Conservation (phyloP, 2,888 invertebrate genomes). For the Eristalis tenax region DNA sequence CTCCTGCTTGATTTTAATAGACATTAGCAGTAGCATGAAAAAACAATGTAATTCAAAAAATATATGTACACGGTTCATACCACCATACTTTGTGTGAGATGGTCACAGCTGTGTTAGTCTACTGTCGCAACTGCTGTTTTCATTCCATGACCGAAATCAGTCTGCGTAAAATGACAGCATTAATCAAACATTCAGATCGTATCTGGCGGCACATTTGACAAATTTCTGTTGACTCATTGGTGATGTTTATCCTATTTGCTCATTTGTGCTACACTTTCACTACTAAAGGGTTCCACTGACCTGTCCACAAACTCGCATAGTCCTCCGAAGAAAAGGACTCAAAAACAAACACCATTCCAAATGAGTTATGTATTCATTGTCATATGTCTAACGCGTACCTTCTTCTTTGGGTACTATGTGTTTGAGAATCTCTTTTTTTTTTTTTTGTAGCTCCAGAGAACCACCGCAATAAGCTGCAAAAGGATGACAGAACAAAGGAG, state of each 20-base stretch:
- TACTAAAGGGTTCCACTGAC: conserved; percentile 45
- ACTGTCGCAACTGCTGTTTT: neutral
- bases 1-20: too few species aligned
- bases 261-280: conserved; percentile 38
- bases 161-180: conserved; percentile 65
- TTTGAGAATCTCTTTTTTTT: neutral
- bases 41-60: neutral
- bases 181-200: conserved; percentile 66
- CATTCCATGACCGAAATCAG: conserved; percentile 51
- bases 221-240: conserved; percentile 67
- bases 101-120: conserved; percentile 33
- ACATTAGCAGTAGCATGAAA: too few species aligned
- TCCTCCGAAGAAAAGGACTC: neutral
- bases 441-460: conserved; percentile 11
- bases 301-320: neutral
- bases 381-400: conserved; percentile 18
- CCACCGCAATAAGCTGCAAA: conserved; percentile 12
- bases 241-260: conserved; percentile 64
- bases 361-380: conserved; percentile 63
- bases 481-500: conserved; percentile 34
- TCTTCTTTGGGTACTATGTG: neutral
- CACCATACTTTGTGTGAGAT: neutral
- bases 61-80: neutral
- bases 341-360: conserved; percentile 20
- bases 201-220: conserved; percentile 61